These are phyloP conservation scores for Schrankia costaestrigalis DNA, from an alignment of 2,888 invertebrate genomes.

Conservation along the genomic window DNA sequence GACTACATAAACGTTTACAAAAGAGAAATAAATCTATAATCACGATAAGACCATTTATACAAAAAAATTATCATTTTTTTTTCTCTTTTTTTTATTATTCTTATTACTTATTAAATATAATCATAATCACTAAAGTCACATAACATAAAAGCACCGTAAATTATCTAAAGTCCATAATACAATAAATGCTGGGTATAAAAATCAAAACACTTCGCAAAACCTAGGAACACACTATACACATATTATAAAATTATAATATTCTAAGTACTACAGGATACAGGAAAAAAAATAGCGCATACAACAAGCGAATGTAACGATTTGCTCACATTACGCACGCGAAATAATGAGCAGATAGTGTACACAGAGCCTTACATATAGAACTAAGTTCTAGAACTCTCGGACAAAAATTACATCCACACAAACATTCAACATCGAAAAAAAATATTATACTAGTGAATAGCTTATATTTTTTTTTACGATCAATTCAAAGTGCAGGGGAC, in stretches of 20 bases:
- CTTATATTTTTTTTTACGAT: constrained; percentile 30
- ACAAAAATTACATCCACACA: no score
- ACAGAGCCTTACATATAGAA: constrained; percentile 8
- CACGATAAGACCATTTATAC: constrained; percentile 34
- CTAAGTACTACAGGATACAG: constrained; percentile 38
- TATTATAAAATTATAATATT: no score
- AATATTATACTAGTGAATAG: constrained; percentile 32
- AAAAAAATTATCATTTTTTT: constrained; percentile 21
- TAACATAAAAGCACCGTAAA: constrained; percentile 47
- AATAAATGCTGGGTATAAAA: constrained; percentile 52
- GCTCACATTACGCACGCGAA: constrained; percentile 25
- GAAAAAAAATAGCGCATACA: constrained; percentile 52
- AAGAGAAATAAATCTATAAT: constrained; percentile 31
- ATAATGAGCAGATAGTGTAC: constrained; percentile 13
- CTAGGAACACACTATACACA: constrained; percentile 37
- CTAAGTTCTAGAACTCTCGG: no score
- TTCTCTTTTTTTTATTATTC: constrained; percentile 13
- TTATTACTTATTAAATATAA: no score
- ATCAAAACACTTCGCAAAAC: constrained; percentile 55
- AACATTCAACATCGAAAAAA: constrained; percentile 36
- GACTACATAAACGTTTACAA: constrained; percentile 29
- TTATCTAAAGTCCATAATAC: constrained; percentile 33
- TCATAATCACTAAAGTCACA: constrained; percentile 29
- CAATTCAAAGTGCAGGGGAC: constrained; percentile 64
- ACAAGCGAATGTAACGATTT: no score